Base-by-base conservation (phyloP, 2,113 vertebrate species). In the Vicugna pacos region DNA sequence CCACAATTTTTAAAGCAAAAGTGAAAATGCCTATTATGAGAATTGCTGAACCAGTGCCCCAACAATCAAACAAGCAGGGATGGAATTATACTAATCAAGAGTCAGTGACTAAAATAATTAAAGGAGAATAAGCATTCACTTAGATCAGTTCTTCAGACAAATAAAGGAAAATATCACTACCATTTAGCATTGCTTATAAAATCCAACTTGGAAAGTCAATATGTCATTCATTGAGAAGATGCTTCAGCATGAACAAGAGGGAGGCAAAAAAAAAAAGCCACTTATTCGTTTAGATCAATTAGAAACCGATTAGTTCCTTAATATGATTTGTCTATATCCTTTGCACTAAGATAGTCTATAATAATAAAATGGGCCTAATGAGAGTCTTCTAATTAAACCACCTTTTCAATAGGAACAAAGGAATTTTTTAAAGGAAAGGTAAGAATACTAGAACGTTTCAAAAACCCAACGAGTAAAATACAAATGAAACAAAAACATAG, bases 131-230 rank as follows among this genome's bases (percentile, higher is more conserved):
- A 81, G 22, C n/a, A 35, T 83, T 70, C 16, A 17, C 30, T 64
- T 56, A 83, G 50, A 75, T 83, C n/a, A 75, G 50, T 72, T 70
- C 81, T 93, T 91, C 62, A 17, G 48, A 62, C 79, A 95, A 85
- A 94, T 48, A 76, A 92, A 89, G 32, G 28, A 54, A 88, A 96
- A 62, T 65, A 62, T 26, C 24, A 85, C 69, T 79, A 15, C 84
- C 17, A 7, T 64, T 89, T 76, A 93, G 9, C 26, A 38, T 52
- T 50, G 28, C 54, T 94, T 89, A 1, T 82, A 77, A 91, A 97
- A 89, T 86, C 60, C 69, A 89, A 48, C 73, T 94, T 96, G 60
- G 67, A 93, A 96, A 95, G 48, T 69, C 77, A 89, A 83, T 65
- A 75, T 69, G 17, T 81, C 86, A 86, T 91, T 94, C 26, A 85